Percentiles rank a stretch among this genome's conserved stretches.
Conservation (phyloP, 1,140 invertebrate genomes). For the Caenorhabditis briggsae region DNA sequence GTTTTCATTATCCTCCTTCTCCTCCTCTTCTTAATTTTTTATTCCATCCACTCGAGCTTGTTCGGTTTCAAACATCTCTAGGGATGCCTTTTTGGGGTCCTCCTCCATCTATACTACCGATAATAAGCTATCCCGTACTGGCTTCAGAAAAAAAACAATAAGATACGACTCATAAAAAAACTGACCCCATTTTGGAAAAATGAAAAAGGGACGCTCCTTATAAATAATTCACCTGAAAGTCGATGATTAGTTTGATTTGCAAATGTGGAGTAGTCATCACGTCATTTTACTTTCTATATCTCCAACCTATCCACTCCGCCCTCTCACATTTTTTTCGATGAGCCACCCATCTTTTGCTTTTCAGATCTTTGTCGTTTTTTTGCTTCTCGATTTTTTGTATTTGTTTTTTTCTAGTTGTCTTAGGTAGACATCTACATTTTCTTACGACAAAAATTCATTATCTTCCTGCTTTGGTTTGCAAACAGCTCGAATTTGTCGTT, state of each 20-base stretch:
- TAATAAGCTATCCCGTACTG: background rate
- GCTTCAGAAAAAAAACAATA: background rate
- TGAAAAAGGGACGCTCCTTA: background rate
- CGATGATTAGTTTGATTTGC: constrained; percentile 36
- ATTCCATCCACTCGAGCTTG: background rate
- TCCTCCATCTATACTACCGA: background rate
- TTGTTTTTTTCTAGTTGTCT: background rate
- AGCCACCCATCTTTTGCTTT: background rate
- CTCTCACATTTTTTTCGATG: background rate
- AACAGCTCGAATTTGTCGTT: too few relatives aligned
- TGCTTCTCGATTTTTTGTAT: background rate
- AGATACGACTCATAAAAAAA: background rate
- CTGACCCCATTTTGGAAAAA: background rate
- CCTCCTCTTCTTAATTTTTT: background rate
- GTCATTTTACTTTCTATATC: constrained; percentile 1
- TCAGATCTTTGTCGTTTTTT: background rate
- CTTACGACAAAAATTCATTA: background rate
- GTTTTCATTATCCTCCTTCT: background rate
- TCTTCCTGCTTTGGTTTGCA: too few relatives aligned
- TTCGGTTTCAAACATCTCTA: background rate
- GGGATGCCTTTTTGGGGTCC: too few relatives aligned
- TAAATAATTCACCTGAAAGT: constrained; percentile 47
- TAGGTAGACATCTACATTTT: background rate
- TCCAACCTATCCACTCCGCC: background rate
- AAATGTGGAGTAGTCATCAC: background rate